Evolutionary conservation across 2,113 vertebrate genomes (phyloP).

Genomic region (Leiothrix lutea): DNA sequence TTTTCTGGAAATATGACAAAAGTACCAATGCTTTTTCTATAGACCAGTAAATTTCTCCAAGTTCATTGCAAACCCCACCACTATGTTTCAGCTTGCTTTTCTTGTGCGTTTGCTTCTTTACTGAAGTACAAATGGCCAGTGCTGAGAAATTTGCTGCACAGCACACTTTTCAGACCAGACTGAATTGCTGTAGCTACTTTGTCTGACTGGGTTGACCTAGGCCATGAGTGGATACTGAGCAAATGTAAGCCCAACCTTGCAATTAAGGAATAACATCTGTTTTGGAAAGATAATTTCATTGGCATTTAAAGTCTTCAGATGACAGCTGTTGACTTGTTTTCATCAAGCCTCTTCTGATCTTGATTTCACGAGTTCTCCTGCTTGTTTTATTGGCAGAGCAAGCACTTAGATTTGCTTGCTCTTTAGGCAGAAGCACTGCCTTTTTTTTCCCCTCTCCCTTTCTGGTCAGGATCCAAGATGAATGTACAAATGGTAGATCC

Average conservation of each 20-base stretch:
- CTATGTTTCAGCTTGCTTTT: not conserved
- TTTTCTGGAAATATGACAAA: not conserved
- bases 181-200: not conserved
- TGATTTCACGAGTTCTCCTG: not conserved
- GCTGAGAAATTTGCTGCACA: not conserved
- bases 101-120: not conserved
- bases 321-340: not conserved
- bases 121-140: not conserved
- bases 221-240: not conserved
- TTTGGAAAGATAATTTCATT: not conserved
- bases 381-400: rapidly evolving
- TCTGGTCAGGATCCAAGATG: not conserved
- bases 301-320: not conserved
- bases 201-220: not conserved
- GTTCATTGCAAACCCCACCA: not conserved
- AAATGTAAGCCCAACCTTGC: not conserved
- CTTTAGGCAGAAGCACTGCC: not conserved
- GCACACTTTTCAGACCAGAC: not conserved
- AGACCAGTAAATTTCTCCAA: not conserved
- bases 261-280: not conserved
- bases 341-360: not conserved
- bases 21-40: not conserved
- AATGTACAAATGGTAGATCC: not conserved
- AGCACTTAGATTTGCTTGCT: rapidly evolving
- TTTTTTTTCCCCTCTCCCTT: not conserved